Conservation (phyloP, 2,797 vertebrate genomes). For the Gephyroberyx darwinii region DNA sequence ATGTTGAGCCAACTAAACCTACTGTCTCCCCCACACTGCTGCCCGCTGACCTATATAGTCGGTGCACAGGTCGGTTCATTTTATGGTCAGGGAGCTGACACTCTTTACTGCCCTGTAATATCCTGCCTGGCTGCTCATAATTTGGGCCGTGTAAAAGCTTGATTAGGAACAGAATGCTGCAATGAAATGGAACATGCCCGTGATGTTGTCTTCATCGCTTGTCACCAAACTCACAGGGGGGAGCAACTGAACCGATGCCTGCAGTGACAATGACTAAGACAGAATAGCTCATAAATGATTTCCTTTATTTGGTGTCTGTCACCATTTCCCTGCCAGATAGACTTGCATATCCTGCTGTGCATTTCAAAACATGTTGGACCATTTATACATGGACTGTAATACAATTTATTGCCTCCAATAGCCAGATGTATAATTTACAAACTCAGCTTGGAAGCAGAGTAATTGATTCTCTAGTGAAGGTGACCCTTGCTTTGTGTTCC, state of each 20-base stretch:
- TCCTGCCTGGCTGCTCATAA: constrained; percentile 69
- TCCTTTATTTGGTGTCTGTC: constrained; percentile 75
- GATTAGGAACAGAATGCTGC: constrained; percentile 74
- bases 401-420: constrained; percentile 88
- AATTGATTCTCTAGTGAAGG: constrained; percentile 90
- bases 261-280: constrained; percentile 64
- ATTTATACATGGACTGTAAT: constrained; percentile 85
- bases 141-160: constrained; percentile 71
- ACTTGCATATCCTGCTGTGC: constrained; percentile 74
- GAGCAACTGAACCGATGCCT: constrained; percentile 46
- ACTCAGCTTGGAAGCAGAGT: constrained; percentile 82
- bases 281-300: constrained; percentile 67
- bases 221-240: constrained; percentile 63
- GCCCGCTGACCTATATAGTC: constrained; percentile 60
- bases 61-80: constrained; percentile 59
- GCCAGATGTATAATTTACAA: constrained; percentile 89
- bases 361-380: constrained; percentile 85
- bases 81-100: constrained; percentile 70
- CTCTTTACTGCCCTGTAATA: constrained; percentile 73
- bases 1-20: constrained; percentile 28
- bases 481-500: constrained; percentile 87
- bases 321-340: constrained; percentile 54
- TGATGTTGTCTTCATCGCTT: constrained; percentile 62
- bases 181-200: constrained; percentile 68
- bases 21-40: constrained; percentile 32